A percentile compares a stretch with the other conserved stretches of the same genome.
Conservation (phyloP, 2,888 invertebrate species). For the Halictus ligatus region DNA sequence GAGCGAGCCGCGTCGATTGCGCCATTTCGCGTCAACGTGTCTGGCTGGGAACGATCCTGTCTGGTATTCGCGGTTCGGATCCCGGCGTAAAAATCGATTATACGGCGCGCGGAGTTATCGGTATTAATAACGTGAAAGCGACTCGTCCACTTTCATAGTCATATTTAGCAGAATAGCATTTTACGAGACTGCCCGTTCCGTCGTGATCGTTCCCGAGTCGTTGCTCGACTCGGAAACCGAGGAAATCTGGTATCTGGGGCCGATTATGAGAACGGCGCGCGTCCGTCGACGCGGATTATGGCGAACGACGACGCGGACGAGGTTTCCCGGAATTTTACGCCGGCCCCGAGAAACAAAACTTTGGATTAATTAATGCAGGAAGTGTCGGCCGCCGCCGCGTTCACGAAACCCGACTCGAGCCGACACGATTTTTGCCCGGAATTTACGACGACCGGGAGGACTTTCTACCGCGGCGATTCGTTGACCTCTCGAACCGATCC, state of each 20-base stretch:
- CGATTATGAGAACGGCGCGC: neutral
- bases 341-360: conserved; percentile 32
- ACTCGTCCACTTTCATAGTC: conserved; percentile 17
- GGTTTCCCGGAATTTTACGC: conserved; percentile 10
- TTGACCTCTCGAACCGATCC: conserved; percentile 3
- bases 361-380: conserved; percentile 40
- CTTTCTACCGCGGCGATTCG: conserved; percentile 19
- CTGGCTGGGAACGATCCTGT: conserved; percentile 42
- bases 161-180: conserved; percentile 12
- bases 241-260: neutral
- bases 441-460: neutral
- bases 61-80: neutral
- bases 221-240: neutral
- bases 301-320: neutral
- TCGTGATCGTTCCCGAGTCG: neutral
- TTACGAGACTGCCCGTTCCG: neutral
- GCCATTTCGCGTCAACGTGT: conserved; percentile 17
- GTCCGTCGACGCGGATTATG: conserved; percentile 7
- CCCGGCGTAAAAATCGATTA: conserved; percentile 2
- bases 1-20: neutral
- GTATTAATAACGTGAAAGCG: conserved; percentile 28
- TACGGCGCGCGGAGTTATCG: neutral
- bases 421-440: conserved; percentile 19
- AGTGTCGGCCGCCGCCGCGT: conserved; percentile 35
- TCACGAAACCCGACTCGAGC: conserved; percentile 34